phyloP scores from a whole-genome alignment of 1,140 invertebrate genomes.

The Alviniconcha marisindica region DNA sequence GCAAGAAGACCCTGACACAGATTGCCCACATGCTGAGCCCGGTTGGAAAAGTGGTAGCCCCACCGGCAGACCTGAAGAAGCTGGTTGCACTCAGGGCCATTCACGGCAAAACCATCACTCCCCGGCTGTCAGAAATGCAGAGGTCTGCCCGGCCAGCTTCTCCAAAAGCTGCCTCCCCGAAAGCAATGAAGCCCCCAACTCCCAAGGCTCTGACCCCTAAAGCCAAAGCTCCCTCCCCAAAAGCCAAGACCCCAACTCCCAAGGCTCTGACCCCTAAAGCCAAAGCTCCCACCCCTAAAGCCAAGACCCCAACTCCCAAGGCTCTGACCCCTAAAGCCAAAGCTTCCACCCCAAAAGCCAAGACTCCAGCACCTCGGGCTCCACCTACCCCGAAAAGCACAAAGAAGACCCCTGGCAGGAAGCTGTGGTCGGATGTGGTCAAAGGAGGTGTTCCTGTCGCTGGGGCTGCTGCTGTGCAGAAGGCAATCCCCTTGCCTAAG shows the following conservation, averaged over 20 bases:
- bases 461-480: conserved; percentile 28
- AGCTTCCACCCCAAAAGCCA: neutral
- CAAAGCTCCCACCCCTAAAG: too few relatives aligned
- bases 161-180: neutral
- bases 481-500: neutral
- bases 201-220: neutral
- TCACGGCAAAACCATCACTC: conserved; percentile 63
- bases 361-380: neutral
- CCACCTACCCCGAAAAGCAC: conserved; percentile 12
- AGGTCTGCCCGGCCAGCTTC: neutral
- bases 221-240: too few relatives aligned
- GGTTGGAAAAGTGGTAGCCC: conserved; percentile 50
- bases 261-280: neutral
- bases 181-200: neutral
- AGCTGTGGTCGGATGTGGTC: conserved; percentile 67
- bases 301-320: conserved; percentile 9
- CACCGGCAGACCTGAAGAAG: conserved; percentile 62
- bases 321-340: neutral
- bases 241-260: neutral
- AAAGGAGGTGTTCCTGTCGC: conserved; percentile 51
- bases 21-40: conserved; percentile 43
- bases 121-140: conserved; percentile 49
- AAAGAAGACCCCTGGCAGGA: conserved; percentile 44
- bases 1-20: conserved; percentile 35
- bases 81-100: conserved; percentile 67